Conservation (phyloP, 2,113 vertebrate species). For the Chrysochloris asiatica region DNA sequence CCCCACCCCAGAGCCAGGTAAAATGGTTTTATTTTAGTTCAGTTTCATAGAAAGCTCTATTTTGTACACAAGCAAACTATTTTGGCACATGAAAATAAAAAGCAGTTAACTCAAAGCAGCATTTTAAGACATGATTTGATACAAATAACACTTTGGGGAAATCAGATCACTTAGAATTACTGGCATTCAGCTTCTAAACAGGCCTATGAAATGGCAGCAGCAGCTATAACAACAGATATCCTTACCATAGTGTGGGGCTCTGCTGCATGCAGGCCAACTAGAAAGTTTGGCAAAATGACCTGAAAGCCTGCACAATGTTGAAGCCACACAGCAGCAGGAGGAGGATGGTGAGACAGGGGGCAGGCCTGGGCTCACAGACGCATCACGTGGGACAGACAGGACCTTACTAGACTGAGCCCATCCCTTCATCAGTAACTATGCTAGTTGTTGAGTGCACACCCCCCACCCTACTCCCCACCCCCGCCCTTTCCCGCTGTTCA, state of each 20-base stretch:
- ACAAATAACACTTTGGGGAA: conserved; percentile 5
- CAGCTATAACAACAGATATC: neutral
- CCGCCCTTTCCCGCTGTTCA: neutral
- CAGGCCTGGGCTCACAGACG: rapidly evolving
- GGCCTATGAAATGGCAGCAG: neutral
- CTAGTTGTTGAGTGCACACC: neutral
- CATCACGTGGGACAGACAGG: rapidly evolving
- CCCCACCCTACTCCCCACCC: neutral
- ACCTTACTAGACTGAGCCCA: neutral
- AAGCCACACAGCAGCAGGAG: neutral
- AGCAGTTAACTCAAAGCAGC: neutral
- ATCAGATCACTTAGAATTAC: neutral
- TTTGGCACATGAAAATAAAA: conserved; percentile 45
- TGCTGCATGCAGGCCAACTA: neutral
- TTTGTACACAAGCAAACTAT: neutral
- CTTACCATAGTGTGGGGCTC: neutral
- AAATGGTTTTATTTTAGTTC: conserved; percentile 20
- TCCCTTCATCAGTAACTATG: neutral
- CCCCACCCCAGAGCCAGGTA: neutral
- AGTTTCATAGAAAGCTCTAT: neutral
- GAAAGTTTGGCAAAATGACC: conserved; percentile 27
- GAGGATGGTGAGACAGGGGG: neutral
- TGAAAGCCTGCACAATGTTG: neutral
- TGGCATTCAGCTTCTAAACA: neutral
- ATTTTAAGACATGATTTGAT: conserved; percentile 33